phyloP scores from a whole-genome alignment of 2,888 invertebrate species.

The Drosophila aldrichi region DNA sequence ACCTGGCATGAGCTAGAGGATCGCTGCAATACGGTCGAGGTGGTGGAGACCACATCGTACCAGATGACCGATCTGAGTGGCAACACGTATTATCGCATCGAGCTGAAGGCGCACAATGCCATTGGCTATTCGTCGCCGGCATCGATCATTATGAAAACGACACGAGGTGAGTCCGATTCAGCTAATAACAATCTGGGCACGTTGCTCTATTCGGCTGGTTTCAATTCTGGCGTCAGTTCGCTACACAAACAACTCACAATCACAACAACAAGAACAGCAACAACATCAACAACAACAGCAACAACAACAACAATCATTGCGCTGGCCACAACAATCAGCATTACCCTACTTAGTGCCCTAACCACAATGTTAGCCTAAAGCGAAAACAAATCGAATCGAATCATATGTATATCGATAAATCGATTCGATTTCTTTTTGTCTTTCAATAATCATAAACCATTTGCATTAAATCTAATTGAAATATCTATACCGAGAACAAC shows the following conservation, averaged over 20 bases:
- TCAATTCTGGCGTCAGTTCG: slow-evolving; percentile 84
- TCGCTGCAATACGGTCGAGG: slow-evolving; percentile 87
- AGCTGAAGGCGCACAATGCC: slow-evolving; percentile 93
- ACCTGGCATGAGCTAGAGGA: slow-evolving; percentile 88
- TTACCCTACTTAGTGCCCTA: slow-evolving; percentile 83
- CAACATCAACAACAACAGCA: slow-evolving; percentile 73
- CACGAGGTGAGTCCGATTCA: slow-evolving; percentile 91
- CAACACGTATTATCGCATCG: slow-evolving; percentile 93
- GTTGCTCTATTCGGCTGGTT: slow-evolving; percentile 85
- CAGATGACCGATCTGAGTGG: slow-evolving; percentile 90
- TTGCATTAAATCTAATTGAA: slow-evolving; percentile 32
- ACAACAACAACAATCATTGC: slow-evolving; percentile 78
- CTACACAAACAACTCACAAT: slow-evolving; percentile 82
- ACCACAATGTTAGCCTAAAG: slow-evolving; percentile 83
- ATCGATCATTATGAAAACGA: slow-evolving; percentile 92
- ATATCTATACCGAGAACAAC: slow-evolving; percentile 16
- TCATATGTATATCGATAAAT: slow-evolving; percentile 11
- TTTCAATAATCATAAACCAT: slow-evolving; percentile 28
- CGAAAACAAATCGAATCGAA: slow-evolving; percentile 23
- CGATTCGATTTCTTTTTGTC: slow-evolving; percentile 11
- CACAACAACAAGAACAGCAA: slow-evolving; percentile 74
- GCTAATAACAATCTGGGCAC: slow-evolving; percentile 85
- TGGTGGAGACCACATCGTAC: slow-evolving; percentile 88
- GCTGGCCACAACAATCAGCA: slow-evolving; percentile 84
- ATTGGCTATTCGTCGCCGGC: slow-evolving; percentile 93